Percentiles rank a stretch among this genome's conserved stretches.
These are phyloP conservation scores for Nemurella pictetii DNA, from an alignment of 2,888 invertebrate genomes.

Conservation along the genomic window DNA sequence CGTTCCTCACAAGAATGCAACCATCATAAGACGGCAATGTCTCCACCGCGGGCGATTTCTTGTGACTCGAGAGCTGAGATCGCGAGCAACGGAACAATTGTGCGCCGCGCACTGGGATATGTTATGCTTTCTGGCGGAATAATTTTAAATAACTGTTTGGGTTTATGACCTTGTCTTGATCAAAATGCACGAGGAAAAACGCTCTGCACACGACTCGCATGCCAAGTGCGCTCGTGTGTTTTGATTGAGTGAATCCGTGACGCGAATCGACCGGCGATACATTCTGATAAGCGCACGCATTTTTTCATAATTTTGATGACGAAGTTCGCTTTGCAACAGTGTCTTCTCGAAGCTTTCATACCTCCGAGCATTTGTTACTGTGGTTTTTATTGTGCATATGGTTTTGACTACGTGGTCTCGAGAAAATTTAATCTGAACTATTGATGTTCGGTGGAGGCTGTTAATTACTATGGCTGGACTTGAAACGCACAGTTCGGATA, in stretches of 20 bases:
- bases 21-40: too few species aligned
- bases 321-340: background rate
- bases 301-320: background rate
- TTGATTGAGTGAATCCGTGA: background rate
- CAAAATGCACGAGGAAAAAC: slow-evolving; percentile 1
- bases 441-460: too few species aligned
- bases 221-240: background rate
- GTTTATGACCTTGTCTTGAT: slow-evolving; percentile 5
- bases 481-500: too few species aligned
- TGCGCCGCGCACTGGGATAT: background rate
- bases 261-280: background rate
- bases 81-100: background rate
- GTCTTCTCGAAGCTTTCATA: background rate
- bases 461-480: too few species aligned
- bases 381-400: background rate
- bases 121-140: background rate
- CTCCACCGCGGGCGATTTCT: too few species aligned
- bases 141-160: background rate
- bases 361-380: background rate
- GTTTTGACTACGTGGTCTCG: background rate
- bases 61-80: too few species aligned
- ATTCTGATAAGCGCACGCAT: background rate
- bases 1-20: too few species aligned
- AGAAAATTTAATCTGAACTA: background rate
- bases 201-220: background rate